Evolutionary conservation across 2,888 invertebrate genomes (phyloP), one percentile per base, ranked within the genome.

Genomic region (Hirtodrosophila trivittata): DNA sequence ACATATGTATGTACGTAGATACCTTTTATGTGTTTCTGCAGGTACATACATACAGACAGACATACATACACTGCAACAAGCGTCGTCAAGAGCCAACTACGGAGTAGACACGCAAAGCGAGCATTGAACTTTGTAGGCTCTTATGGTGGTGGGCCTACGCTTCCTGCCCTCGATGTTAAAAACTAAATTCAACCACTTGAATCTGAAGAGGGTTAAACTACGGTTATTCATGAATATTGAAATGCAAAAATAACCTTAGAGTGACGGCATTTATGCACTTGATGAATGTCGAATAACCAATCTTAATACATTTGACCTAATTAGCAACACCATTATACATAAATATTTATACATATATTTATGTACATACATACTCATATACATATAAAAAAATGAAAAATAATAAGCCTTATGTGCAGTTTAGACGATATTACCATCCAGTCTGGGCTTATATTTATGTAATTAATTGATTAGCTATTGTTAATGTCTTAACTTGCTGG

Each of bases 71-170:
- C n/a, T 42, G 41, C 35, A 56, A 49, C 35, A 56, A 35, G 21
- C 35, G 33, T 16, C 14, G 46, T 12, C 55, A 26, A 46, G 33
- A 54, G 8, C 54, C 46, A 55, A 54, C 33, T 54, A 33, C 35
- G 45, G 54, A 59, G 30, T 14, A 39, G 33, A 47, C 59, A 59
- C 46, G 59, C 54, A 54, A 59, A 59, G 59, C 54, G 46, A 46
- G 41, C 54, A 59, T 47, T 59, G 59, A 50, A 58, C 60, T 59
- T 50, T 50, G 35, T 59, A 9, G 42, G 42, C 30, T 60, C 10
- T 33, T 37, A 37, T 37, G 37, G 16, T 37, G 37, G 37, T 28
- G 28, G 16, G 14, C 9, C 33, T 37, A 16, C 9, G 37, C 28
- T n/a, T 7, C 28, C n/a, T 14, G 25, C 32, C 41, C 30, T 10